Evolutionary conservation across 2,888 invertebrate genomes (phyloP).

Genomic region (Tiliacea aurago): DNA sequence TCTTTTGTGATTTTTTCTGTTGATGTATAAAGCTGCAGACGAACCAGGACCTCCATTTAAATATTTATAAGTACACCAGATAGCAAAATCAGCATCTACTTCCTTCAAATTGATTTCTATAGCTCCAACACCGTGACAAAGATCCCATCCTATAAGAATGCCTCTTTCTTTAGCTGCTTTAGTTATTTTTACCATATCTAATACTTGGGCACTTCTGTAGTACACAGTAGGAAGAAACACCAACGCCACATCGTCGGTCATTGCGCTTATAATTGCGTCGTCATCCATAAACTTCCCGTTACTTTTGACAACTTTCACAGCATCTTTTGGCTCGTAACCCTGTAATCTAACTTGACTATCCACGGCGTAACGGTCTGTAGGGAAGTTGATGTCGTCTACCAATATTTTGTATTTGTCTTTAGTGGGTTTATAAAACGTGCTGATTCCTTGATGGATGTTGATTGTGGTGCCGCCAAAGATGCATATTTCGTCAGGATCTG

Average conservation of each 20-base stretch:
- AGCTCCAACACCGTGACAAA: conserved; percentile 82
- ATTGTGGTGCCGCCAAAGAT: conserved; percentile 78
- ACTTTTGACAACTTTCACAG: conserved; percentile 81
- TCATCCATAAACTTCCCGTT: conserved; percentile 76
- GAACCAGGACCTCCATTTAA: conserved; percentile 85
- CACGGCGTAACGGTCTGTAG: conserved; percentile 84
- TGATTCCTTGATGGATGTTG: conserved; percentile 82
- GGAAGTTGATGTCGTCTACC: conserved; percentile 83
- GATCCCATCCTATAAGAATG: conserved; percentile 84
- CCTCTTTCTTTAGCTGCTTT: conserved; percentile 76
- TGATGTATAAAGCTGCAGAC: conserved; percentile 79
- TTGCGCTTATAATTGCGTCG: conserved; percentile 80
- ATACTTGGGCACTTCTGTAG: conserved; percentile 81
- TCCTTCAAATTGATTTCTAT: conserved; percentile 80
- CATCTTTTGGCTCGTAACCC: conserved; percentile 79
- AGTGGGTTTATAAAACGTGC: conserved; percentile 83
- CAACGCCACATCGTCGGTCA: conserved; percentile 82
- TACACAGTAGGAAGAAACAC: conserved; percentile 80
- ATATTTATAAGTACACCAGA: conserved; percentile 87
- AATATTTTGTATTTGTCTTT: conserved; percentile 80
- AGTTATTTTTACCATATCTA: conserved; percentile 81
- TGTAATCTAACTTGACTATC: conserved; percentile 83
- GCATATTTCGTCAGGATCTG: conserved; percentile 78
- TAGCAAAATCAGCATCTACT: conserved; percentile 83
- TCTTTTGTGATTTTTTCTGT: conserved; percentile 79